phyloP scores from a whole-genome alignment of 2,888 invertebrate species.

The Neoascia interrupta region DNA sequence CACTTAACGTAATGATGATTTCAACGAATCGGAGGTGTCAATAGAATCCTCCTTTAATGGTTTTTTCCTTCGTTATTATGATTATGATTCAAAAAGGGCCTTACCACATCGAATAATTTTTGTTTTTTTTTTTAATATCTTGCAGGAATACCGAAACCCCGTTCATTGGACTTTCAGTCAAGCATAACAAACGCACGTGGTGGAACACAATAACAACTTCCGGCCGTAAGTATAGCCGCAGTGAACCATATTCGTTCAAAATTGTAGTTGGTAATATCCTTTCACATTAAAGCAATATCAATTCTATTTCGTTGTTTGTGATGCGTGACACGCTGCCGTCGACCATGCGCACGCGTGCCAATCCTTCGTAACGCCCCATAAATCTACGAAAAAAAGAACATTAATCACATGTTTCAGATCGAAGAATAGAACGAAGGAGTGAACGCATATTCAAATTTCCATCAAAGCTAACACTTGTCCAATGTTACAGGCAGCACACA shows the following conservation, averaged over 20 bases:
- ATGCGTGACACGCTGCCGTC: conserved; percentile 46
- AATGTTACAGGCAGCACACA: conserved; percentile 16
- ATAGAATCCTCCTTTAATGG: no score
- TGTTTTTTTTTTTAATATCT: no score
- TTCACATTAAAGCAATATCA: conserved; percentile 31
- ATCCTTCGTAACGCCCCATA: conserved; percentile 61
- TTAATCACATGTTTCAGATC: conserved; percentile 41
- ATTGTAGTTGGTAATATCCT: conserved; percentile 35
- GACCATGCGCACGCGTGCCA: conserved; percentile 60
- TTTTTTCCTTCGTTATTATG: no score
- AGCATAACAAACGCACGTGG: conserved; percentile 60
- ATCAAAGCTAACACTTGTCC: conserved; percentile 59
- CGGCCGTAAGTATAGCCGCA: conserved; percentile 51
- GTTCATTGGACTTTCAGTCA: conserved; percentile 35
- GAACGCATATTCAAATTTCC: conserved; percentile 43
- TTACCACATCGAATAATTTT: no score
- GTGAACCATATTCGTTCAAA: conserved; percentile 42
- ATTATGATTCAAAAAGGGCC: no score
- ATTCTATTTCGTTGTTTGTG: conserved; percentile 15
- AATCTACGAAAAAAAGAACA: conserved; percentile 47
- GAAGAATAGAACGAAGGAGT: conserved; percentile 34
- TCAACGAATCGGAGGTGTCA: no score
- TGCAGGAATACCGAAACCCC: no score
- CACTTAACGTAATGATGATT: no score
- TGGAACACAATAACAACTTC: conserved; percentile 69